Base-by-base conservation (phyloP, 1,140 invertebrate species). In the Diachasma alloeum region DNA sequence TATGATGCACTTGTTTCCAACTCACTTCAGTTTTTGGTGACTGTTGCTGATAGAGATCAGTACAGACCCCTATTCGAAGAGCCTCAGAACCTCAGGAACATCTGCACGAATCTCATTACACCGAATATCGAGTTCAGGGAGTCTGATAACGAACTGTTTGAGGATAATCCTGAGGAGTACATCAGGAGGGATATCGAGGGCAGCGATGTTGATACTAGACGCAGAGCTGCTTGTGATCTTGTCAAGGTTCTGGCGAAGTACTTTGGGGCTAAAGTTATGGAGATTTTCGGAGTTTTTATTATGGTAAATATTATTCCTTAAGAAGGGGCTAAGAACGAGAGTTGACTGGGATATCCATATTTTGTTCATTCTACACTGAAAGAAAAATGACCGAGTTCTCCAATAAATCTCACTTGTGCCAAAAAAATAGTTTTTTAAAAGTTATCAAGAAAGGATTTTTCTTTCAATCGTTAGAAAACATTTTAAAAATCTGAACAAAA, bases 91-190 rank as follows among this genome's bases (percentile, higher is more conserved):
- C 90, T 99, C 2, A 94, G 95, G 53, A 96, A 93, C 80, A 98
- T 99, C 79, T 99, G 98, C 89, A 96, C 99, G 86, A 98, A 99
- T 91, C 96, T 99, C 19, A 96, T 99, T 84, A 97, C 99, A 79
- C 98, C 98, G 0, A 99, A 99, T 87, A 97, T 99, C 93, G 94
- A 98, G 88, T 98, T 99, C 81, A 91, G 98, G 92, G 96, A 94
- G 72, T 95, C 95, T 0, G 98, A 99, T 90, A 94, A 97, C 88
- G 98, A 99, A 90, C 86, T 98, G 42, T 99, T 99, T 90, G 96
- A 98, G 89, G 97, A 99, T 85, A 99, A 99, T 89, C 96, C 98
- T 0, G 98, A 99, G 87, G 98, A 99, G 90, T 99, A 99, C 84
- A 98, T 99, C 76, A 90, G 97, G 46, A 91, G 97, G 66, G 98